Conservation (phyloP, 2,797 vertebrate species). For the Phalloptychus januarius region DNA sequence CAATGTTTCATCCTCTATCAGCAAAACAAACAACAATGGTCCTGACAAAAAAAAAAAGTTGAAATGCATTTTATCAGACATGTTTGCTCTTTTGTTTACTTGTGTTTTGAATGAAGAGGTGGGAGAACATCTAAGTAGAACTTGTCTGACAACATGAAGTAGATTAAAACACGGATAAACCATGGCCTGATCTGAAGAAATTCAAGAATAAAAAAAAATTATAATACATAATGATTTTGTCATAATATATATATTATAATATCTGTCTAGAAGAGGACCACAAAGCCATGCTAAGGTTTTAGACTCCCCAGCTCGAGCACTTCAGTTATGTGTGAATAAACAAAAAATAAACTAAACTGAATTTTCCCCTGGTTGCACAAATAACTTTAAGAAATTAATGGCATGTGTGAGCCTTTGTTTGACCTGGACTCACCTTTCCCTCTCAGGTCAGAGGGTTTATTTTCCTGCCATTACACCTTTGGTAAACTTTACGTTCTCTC, state of each 20-base stretch:
- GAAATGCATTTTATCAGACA: background rate
- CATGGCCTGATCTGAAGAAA: background rate
- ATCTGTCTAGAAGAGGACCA: background rate
- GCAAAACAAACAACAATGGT: background rate
- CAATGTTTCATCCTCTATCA: background rate
- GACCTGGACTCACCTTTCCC: slow-evolving; percentile 23
- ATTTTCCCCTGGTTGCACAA: background rate
- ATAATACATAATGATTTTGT: background rate
- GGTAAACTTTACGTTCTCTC: slow-evolving; percentile 19
- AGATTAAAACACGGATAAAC: background rate
- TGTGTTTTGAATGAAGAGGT: background rate
- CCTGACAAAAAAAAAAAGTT: background rate
- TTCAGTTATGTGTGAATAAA: background rate
- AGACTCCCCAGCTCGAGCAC: too few relatives aligned
- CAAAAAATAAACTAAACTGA: background rate
- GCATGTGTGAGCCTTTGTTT: slow-evolving; percentile 32
- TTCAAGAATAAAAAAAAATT: background rate
- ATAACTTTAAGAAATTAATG: background rate
- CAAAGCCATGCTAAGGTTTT: too few relatives aligned
- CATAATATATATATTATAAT: too few relatives aligned
- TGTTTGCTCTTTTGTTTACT: background rate
- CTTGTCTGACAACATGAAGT: background rate
- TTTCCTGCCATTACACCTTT: slow-evolving; percentile 28
- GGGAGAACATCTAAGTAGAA: background rate
- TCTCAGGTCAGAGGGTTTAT: slow-evolving; percentile 25